Evolutionary conservation across 2,113 vertebrate genomes (phyloP), one percentile per base, ranked within the genome.

Genomic region (Excalfactoria chinensis): DNA sequence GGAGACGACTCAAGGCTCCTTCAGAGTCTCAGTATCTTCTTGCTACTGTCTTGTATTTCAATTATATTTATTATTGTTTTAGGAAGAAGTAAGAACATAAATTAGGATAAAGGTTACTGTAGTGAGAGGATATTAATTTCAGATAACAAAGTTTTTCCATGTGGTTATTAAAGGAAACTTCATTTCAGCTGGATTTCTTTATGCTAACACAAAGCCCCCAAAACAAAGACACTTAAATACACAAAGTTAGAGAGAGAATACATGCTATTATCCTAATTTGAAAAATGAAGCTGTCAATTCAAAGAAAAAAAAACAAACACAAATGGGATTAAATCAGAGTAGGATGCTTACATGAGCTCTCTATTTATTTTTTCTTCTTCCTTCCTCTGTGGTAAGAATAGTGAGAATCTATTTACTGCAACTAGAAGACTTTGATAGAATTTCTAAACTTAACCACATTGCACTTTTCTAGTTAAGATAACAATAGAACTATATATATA

Each of bases 281-380:
- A 88, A 95, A 95, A 94, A 90, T 88, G 44, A 94, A 80, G 51
- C 34, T 88, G 84, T 93, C 90, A 92, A 67, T 88, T 83, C 63
- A 90, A 73, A 43, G 63, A 46, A 44, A 86, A 90, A 91, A 70
- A 51, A 37, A 37, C 37, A 37, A 37, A 37, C 37, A 37, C 2
- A 77, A 83, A 92, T 58, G 60, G 23, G 34, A 81, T 49, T 35
- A 76, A 88, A 79, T 76, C 44, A 63, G 41, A 81, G 21, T 35
- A 82, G 63, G 41, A 71, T 49, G 84, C 34, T 17, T 37, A 91
- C 74, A 72, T 48, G 34, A 87, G 64, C 21, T 77, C 72, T 55
- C 41, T 46, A 28, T 93, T 90, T 80, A 11, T 83, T 83, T 79
- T 85, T 76, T 83, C 41, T 49, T 86, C 41, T 73, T 34, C 17